Base-by-base conservation (phyloP, 2,888 invertebrate species). In the Psococerastis gibbosa region DNA sequence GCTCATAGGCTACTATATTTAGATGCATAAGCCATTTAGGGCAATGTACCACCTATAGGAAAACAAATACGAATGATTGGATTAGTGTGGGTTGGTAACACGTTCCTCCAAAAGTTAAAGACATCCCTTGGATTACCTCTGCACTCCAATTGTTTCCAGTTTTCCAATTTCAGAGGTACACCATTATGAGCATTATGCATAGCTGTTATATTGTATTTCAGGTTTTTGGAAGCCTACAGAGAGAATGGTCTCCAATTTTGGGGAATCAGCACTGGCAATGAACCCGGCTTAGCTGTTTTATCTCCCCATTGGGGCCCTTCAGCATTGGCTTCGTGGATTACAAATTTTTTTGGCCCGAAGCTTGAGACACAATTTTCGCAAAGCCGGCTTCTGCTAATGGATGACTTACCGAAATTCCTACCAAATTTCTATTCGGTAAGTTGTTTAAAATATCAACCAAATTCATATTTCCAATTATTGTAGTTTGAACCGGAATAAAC, bases 221-320 rank as follows among this genome's bases (percentile, higher is more conserved):
- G 78, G 57, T 88, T 85, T 64, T 60, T 92, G 32, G 73, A 84
- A 50, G 72, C 70, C 44, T 91, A 91, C 60, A 65, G 69, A 47
- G 66, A 70, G 22, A 61, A 73, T n/a, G 73, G 73, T 15, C 60
- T 73, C 33, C 60, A 68, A 2, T 72, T 81, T 49, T 94, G 91
- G 91, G 84, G 76, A 0, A 63, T 91, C 23, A 82, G 89, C 1
- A 79, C 83, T 0, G 84, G 87, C 20, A 92, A 92, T 57, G 91
- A 94, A 57, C 91, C 92, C 0, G 54, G 71, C 3, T 75, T 78
- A 54, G 75, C 75, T 8, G 62, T 73, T 2, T 45, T 73, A 0
- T 70, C 71, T 0, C 63, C 89, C 60, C 83, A 78, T 15, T 88
- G 83, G 78, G 69, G 70, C 2, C 71, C 83, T 0, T 51, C 56